Conservation (phyloP, 2,797 vertebrate genomes). For the Notamacropus eugenii region DNA sequence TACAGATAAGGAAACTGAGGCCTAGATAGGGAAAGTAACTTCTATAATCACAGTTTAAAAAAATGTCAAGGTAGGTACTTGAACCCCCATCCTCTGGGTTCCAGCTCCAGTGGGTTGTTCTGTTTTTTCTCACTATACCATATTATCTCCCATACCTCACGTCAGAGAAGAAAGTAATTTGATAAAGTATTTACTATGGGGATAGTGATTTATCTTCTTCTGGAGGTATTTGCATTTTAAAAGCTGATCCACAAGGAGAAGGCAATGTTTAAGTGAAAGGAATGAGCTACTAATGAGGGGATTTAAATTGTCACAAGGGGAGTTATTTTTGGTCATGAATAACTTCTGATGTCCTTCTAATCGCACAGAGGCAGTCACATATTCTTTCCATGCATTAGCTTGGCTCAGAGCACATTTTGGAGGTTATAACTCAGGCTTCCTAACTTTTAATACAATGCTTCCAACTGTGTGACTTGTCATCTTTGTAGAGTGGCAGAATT, state of each 20-base stretch:
- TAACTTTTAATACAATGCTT: not conserved
- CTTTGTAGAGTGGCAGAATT: not conserved
- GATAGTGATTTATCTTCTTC: not conserved
- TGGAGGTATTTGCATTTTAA: not conserved
- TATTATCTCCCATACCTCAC: not conserved
- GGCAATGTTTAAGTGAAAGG: not conserved
- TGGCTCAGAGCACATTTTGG: not conserved
- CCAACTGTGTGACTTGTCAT: accelerated
- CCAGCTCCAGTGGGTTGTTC: not conserved
- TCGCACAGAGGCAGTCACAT: not conserved
- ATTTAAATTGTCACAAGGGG: not conserved
- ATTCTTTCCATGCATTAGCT: not conserved
- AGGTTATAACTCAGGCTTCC: not conserved
- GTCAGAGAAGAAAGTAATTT: not conserved
- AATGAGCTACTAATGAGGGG: not conserved
- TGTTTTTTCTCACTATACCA: not conserved
- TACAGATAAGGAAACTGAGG: not conserved
- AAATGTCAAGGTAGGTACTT: not conserved
- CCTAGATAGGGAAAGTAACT: not conserved
- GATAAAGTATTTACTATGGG: not conserved
- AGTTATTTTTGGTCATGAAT: not conserved
- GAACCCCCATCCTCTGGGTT: not conserved
- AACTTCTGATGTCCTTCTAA: not conserved
- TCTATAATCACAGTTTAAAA: not conserved
- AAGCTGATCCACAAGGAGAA: not conserved